Conservation (phyloP, 2,888 invertebrate species). For the Cheilosia vernalis region DNA sequence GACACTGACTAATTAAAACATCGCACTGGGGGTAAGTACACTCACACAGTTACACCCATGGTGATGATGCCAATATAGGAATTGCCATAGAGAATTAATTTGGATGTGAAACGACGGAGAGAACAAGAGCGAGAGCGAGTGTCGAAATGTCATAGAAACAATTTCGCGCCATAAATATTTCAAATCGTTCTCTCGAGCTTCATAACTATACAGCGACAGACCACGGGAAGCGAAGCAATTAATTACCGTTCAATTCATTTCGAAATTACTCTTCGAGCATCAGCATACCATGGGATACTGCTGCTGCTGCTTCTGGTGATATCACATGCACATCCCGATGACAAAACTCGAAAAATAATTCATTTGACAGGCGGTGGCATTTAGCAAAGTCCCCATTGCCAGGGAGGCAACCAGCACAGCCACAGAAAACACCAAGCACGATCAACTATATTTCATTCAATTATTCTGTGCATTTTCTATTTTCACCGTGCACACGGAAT, state of each 20-base stretch:
- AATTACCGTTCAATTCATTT: constrained; percentile 63
- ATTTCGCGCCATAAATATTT: constrained; percentile 68
- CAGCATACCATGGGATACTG: not conserved
- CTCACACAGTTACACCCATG: not conserved
- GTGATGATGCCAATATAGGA: not conserved
- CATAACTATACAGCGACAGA: constrained; percentile 3
- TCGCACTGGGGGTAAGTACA: constrained; percentile 8
- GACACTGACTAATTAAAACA: constrained; percentile 67
- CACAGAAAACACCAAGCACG: constrained; percentile 16
- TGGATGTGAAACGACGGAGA: constrained; percentile 5
- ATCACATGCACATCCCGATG: constrained; percentile 43
- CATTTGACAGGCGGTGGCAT: constrained; percentile 44
- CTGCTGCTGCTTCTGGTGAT: not conserved
- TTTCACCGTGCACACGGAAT: constrained; percentile 40
- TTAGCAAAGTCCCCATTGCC: constrained; percentile 27
- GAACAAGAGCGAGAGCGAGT: not conserved
- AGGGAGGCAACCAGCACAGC: not conserved
- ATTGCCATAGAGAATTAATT: constrained; percentile 31
- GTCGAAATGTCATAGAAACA: constrained; percentile 47
- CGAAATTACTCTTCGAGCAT: constrained; percentile 59
- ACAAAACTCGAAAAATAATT: constrained; percentile 56
- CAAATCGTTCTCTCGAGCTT: constrained; percentile 60
- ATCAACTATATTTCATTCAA: constrained; percentile 63
- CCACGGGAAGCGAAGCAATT: constrained; percentile 50
- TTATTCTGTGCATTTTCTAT: constrained; percentile 66